Conservation (phyloP, 64 coral and sea anemone species). For the Platygyra sinensis region DNA sequence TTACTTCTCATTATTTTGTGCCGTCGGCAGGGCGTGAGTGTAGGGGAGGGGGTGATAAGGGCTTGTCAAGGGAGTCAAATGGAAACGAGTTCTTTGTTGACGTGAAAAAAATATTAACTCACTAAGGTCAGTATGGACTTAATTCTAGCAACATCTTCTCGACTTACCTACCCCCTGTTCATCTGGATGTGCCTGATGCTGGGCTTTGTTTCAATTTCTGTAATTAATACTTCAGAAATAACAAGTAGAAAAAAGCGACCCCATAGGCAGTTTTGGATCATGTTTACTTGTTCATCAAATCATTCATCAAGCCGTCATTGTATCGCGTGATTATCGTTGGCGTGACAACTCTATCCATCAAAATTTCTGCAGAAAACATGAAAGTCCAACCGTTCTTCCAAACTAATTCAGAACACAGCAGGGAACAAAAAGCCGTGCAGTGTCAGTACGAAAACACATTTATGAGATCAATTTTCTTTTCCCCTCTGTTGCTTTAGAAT, state of each 20-base stretch:
- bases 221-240: no score
- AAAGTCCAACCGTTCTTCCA: not conserved
- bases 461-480: constrained; percentile 6
- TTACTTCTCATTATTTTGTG: no score
- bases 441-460: not conserved
- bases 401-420: constrained; percentile 40
- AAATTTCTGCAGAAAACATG: not conserved
- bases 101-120: no score
- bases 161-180: no score
- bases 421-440: not conserved
- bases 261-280: not conserved
- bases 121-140: no score
- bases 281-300: not conserved
- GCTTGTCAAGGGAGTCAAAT: no score
- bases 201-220: no score
- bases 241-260: not conserved
- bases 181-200: no score
- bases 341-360: constrained; percentile 35
- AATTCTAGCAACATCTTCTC: no score
- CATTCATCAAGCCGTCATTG: not conserved
- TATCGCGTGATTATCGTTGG: not conserved
- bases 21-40: no score
- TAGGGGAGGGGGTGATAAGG: no score
- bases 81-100: no score
- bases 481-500: constrained; percentile 11